phyloP scores from a whole-genome alignment of 2,113 vertebrate genomes.

The Zootoca vivipara region DNA sequence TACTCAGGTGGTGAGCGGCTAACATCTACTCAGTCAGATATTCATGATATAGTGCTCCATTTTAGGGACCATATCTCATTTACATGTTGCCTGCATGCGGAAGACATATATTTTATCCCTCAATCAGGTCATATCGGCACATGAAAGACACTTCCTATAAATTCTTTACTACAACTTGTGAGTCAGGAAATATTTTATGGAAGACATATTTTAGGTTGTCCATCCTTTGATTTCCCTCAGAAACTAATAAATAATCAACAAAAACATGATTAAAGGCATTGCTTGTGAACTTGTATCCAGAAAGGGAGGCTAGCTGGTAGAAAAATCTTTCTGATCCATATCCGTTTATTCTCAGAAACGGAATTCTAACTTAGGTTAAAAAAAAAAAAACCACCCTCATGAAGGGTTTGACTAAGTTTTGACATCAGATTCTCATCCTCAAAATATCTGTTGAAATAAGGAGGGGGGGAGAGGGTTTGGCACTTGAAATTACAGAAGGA shows the following conservation, averaged over 20 bases:
- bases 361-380: conserved; percentile 79
- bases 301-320: conserved; percentile 65
- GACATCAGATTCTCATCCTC: conserved; percentile 74
- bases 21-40: conserved; percentile 44
- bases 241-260: conserved; percentile 86
- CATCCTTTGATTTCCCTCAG: conserved; percentile 77
- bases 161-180: conserved; percentile 69
- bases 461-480: conserved; percentile 51
- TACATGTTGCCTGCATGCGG: conserved; percentile 78
- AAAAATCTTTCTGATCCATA: conserved; percentile 78
- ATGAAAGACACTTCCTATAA: conserved; percentile 71
- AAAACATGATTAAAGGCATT: conserved; percentile 82
- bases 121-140: conserved; percentile 66
- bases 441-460: conserved; percentile 70
- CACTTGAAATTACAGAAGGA: conserved; percentile 60
- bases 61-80: conserved; percentile 80
- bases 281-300: conserved; percentile 71
- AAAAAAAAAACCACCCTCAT: conserved; percentile 36
- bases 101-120: conserved; percentile 78
- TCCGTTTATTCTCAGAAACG: conserved; percentile 80
- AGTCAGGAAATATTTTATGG: conserved; percentile 72
- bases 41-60: conserved; percentile 59
- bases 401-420: conserved; percentile 74
- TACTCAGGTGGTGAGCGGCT: conserved; percentile 8
- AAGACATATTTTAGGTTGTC: conserved; percentile 74